A percentile compares a stretch with the other conserved stretches of the same genome.
Conservation (phyloP, 2,888 invertebrate species). For the Chrysina gloriosa region DNA sequence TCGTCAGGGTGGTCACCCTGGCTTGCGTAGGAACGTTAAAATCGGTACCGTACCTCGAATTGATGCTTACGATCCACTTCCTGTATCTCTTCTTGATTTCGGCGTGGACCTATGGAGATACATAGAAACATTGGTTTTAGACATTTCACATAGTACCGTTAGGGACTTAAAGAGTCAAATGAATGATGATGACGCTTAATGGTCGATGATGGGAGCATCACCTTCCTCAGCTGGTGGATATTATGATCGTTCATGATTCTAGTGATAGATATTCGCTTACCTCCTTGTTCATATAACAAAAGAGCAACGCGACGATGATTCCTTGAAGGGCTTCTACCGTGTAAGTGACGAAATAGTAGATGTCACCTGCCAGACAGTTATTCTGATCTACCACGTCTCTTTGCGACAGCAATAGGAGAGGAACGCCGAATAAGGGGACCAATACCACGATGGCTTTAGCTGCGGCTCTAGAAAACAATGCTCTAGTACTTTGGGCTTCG, state of each 20-base stretch:
- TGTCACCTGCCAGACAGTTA: constrained; percentile 67
- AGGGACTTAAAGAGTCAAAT: no score
- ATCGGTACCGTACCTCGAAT: constrained; percentile 30
- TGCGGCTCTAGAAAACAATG: constrained; percentile 66
- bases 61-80: constrained; percentile 7
- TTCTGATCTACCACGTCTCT: constrained; percentile 66
- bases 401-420: constrained; percentile 73
- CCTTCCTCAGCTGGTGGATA: no score
- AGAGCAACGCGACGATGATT: constrained; percentile 72
- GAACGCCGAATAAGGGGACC: constrained; percentile 77
- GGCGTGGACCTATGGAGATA: constrained; percentile 32
- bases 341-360: constrained; percentile 72
- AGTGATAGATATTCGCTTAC: no score
- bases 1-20: constrained; percentile 29
- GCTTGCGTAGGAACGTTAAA: constrained; percentile 7
- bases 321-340: constrained; percentile 73
- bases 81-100: constrained; percentile 34
- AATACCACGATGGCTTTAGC: constrained; percentile 75
- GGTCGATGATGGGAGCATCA: no score
- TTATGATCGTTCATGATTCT: no score
- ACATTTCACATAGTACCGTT: background rate
- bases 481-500: no score
- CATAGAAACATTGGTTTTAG: background rate
- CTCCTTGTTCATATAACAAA: constrained; percentile 76
- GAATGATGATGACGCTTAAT: no score